These are phyloP conservation scores for Geothlypis trichas DNA, from an alignment of 2,113 vertebrate species.

Conservation along the genomic window DNA sequence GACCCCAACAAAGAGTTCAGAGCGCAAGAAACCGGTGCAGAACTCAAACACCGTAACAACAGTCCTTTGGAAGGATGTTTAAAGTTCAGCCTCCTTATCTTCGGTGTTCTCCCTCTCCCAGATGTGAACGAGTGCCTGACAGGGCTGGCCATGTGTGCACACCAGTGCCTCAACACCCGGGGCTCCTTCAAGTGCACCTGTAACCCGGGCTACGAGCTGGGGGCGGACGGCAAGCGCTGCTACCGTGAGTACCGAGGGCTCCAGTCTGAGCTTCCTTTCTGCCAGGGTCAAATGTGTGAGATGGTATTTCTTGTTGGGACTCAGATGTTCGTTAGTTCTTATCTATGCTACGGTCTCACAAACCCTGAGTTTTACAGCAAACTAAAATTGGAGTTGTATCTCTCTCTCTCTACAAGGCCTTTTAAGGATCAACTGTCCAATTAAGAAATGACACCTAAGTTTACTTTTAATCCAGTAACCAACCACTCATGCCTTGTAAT, in stretches of 20 bases:
- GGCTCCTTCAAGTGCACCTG: slow-evolving; percentile 91
- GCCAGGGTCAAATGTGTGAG: neutral
- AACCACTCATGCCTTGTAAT: accelerated
- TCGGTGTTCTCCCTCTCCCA: neutral
- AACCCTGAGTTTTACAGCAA: neutral
- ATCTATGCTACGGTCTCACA: neutral
- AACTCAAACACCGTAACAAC: accelerated
- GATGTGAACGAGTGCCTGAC: slow-evolving; percentile 87
- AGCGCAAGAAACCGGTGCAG: neutral
- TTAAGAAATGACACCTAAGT: neutral
- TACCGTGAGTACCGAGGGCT: slow-evolving; percentile 81
- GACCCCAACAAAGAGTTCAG: neutral
- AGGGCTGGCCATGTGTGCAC: slow-evolving; percentile 78
- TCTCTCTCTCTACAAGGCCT: neutral
- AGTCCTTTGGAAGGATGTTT: accelerated
- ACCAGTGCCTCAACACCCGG: slow-evolving; percentile 87
- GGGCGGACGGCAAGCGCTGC: slow-evolving; percentile 86
- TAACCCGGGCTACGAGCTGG: slow-evolving; percentile 86
- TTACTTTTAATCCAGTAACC: neutral
- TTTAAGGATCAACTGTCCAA: neutral
- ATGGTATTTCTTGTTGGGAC: neutral
- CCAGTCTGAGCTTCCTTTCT: neutral
- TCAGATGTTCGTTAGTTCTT: neutral
- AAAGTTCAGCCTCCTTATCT: neutral
- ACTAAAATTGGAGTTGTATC: neutral